These are phyloP conservation scores for Mythimna vitellina DNA, from an alignment of 2,888 invertebrate genomes.

Conservation along the genomic window DNA sequence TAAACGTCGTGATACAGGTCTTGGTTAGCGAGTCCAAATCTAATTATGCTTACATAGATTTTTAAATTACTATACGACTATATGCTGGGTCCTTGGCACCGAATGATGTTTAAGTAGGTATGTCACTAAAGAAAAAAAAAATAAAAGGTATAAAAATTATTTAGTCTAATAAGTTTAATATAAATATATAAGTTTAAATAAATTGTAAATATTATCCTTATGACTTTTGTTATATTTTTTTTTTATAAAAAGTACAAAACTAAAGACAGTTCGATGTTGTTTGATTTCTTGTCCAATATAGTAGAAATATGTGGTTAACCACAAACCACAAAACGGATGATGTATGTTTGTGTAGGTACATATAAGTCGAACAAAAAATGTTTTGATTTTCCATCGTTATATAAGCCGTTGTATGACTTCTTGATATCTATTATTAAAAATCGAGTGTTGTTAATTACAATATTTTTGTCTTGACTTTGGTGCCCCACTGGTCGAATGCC, in stretches of 20 bases:
- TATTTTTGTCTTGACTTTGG: too few relatives aligned
- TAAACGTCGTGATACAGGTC: too few relatives aligned
- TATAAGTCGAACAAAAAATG: slow-evolving; percentile 3
- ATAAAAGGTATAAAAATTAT: neutral
- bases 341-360: neutral
- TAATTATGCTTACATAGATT: too few relatives aligned
- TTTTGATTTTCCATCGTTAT: neutral
- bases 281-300: neutral
- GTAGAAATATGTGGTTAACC: neutral
- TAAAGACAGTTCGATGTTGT: neutral
- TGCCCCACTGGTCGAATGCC: too few relatives aligned
- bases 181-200: neutral
- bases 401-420: neutral
- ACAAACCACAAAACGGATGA: slow-evolving; percentile 19
- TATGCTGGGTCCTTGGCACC: too few relatives aligned
- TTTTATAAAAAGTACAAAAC: neutral
- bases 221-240: neutral
- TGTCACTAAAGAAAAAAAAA: neutral
- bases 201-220: slow-evolving; percentile 4
- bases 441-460: too few relatives aligned
- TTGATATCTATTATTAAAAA: neutral
- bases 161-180: neutral
- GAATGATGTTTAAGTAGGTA: neutral
- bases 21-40: too few relatives aligned
- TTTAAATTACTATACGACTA: too few relatives aligned